These are phyloP conservation scores for Papilio gigon DNA, from an alignment of 2,888 invertebrate genomes.

Conservation along the genomic window DNA sequence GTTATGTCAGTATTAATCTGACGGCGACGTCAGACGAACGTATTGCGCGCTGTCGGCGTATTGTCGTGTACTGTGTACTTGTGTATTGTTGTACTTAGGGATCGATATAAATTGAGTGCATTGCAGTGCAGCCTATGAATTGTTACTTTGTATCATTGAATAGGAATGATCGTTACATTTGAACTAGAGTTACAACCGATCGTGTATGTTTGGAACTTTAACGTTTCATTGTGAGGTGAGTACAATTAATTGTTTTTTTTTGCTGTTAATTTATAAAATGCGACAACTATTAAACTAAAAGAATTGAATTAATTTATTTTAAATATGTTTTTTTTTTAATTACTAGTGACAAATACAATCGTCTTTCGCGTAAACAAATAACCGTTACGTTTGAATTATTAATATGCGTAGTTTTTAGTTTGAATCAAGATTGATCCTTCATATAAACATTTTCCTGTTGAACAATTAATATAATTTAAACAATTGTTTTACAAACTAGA, in stretches of 20 bases:
- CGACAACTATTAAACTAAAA: neutral
- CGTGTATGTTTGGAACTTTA: constrained; percentile 42
- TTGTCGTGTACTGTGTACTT: constrained; percentile 53
- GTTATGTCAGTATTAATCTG: constrained; percentile 80
- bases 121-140: constrained; percentile 56
- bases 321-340: neutral
- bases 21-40: constrained; percentile 71
- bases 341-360: neutral
- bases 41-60: constrained; percentile 46
- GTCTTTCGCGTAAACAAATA: constrained; percentile 1
- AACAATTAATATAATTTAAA: neutral
- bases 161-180: constrained; percentile 57
- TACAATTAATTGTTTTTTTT: constrained; percentile 23
- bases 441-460: constrained; percentile 18
- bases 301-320: neutral
- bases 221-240: constrained; percentile 38
- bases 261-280: neutral
- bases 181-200: constrained; percentile 52
- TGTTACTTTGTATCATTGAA: constrained; percentile 48
- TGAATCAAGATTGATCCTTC: constrained; percentile 10
- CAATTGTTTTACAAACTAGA: neutral
- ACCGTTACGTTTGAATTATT: constrained; percentile 39
- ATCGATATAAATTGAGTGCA: constrained; percentile 74
- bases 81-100: constrained; percentile 61
- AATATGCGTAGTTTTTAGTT: neutral